Evolutionary conservation across 2,888 invertebrate genomes (phyloP).

Genomic region (Octonoba sinensis): DNA sequence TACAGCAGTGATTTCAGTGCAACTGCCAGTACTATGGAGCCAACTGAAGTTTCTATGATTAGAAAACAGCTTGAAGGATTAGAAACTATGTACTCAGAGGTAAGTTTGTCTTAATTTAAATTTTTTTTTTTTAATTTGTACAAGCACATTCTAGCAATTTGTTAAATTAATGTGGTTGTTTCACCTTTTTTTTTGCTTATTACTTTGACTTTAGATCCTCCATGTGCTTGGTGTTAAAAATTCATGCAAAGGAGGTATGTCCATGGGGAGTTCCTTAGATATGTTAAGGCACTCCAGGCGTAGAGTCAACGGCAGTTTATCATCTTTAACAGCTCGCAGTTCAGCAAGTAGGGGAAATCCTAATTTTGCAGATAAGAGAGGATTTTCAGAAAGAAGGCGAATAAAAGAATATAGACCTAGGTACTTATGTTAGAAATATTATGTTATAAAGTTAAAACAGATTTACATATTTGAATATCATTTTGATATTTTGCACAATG

Average conservation of each 20-base stretch:
- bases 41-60: slow-evolving; percentile 82
- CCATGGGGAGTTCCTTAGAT: slow-evolving; percentile 74
- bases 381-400: slow-evolving; percentile 73
- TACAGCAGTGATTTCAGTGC: slow-evolving; percentile 78
- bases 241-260: slow-evolving; percentile 72
- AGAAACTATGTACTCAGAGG: slow-evolving; percentile 90
- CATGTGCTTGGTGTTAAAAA: slow-evolving; percentile 77
- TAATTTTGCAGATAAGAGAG: slow-evolving; percentile 58
- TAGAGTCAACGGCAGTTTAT: slow-evolving; percentile 83
- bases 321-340: slow-evolving; percentile 75
- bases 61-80: slow-evolving; percentile 84
- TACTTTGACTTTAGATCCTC: slow-evolving; percentile 73
- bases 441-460: background rate
- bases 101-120: slow-evolving; percentile 68
- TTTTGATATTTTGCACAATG: background rate
- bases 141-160: background rate
- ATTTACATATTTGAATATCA: background rate
- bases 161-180: background rate
- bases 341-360: slow-evolving; percentile 58
- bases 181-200: too few species aligned
- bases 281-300: slow-evolving; percentile 70
- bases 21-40: slow-evolving; percentile 75
- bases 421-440: slow-evolving; percentile 9
- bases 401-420: slow-evolving; percentile 50
- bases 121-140: background rate